These are phyloP conservation scores for Cyanoderma ruficeps DNA, from an alignment of 2,113 vertebrate genomes.

Conservation along the genomic window DNA sequence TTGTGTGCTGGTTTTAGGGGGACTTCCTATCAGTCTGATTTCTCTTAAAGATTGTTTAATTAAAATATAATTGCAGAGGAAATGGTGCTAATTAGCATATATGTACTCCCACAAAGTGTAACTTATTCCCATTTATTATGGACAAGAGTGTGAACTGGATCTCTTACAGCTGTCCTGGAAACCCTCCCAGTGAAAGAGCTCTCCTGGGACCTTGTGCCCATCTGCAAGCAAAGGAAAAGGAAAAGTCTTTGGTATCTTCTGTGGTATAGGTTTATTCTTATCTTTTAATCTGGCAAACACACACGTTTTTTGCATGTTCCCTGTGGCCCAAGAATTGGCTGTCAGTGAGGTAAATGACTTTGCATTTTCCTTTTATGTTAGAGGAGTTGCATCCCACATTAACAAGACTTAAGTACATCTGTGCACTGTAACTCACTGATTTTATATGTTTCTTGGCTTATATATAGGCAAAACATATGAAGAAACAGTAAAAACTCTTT, in stretches of 20 bases:
- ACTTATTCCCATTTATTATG: neutral
- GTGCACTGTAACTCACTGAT: neutral
- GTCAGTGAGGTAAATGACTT: neutral
- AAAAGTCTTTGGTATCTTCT: neutral
- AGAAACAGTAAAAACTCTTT: conserved; percentile 75
- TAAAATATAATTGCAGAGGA: neutral
- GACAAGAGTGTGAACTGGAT: neutral
- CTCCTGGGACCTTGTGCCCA: neutral
- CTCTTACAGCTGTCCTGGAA: neutral
- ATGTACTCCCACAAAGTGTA: neutral
- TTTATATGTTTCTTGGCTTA: conserved; percentile 30
- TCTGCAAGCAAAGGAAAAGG: neutral
- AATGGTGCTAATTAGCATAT: neutral
- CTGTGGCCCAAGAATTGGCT: neutral
- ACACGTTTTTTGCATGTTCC: neutral
- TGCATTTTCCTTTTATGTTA: neutral
- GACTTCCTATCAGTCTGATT: neutral
- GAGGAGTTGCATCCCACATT: neutral
- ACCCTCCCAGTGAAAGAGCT: neutral
- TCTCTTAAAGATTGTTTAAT: neutral
- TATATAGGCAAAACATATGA: conserved; percentile 45
- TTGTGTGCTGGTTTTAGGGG: neutral
- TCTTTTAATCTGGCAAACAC: neutral
- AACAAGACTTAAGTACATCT: neutral
- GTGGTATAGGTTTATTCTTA: neutral